Base-by-base conservation (phyloP, 2,113 vertebrate species). In the Phocoena phocoena region DNA sequence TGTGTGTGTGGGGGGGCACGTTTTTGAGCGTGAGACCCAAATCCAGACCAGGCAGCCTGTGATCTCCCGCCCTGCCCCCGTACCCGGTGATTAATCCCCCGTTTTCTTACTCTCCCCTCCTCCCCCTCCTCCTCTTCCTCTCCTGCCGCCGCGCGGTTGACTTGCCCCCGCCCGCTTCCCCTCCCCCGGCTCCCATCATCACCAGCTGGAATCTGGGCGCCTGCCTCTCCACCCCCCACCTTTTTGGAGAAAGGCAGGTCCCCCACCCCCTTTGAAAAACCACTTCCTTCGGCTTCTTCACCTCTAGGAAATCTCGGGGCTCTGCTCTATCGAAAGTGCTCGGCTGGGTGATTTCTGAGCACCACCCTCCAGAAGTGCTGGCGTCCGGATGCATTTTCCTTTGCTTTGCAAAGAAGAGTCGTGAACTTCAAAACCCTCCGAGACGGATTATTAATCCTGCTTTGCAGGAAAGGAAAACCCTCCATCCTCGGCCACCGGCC, bases 391-490 rank as follows among this genome's bases (percentile, higher is more conserved):
- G 97, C 98, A 87, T 80, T 76, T 65, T 95, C 96, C 82, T 93
- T 55, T 87, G 93, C 96, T 97, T 93, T 94, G 93, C 97, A 36
- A 96, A 96, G 94, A 90, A 96, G 98, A 98, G 83, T 91, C 81
- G 92, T 96, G 97, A 98, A 98, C 98, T 98, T 98, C 97, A 96
- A 96, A 97, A 83, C 97, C 97, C 77, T 55, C 84, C 67, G 92
- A 96, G 98, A 86, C 31, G 86, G 97, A 97, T 97, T 58, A 58
- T 87, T 77, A 88, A 88, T 83, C 85, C 96, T 98, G 98, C 97
- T 88, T 97, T 97, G 97, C 96, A 96, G 98, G 95, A 90, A 92
- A 96, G 96, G 96, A 93, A 96, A 90, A 82, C 71, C 93, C 86
- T 95, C 83, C 14, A 17, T 79, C 90, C 97, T 85, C 88, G 88